Percentiles rank a stretch among this genome's conserved stretches.
Evolutionary conservation across 2,797 vertebrate species (phyloP).

Genomic region (Halcyon badia): DNA sequence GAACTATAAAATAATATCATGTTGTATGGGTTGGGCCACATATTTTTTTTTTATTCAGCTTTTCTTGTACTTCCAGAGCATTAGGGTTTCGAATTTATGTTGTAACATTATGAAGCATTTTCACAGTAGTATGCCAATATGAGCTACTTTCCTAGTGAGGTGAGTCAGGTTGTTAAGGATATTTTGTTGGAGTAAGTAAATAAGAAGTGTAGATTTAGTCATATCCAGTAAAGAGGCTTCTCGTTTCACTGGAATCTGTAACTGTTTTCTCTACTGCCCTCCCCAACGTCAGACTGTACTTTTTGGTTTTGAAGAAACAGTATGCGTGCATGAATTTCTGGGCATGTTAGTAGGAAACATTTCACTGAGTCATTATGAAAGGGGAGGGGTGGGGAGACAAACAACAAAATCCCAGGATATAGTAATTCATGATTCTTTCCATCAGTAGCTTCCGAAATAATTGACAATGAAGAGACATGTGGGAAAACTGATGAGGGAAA

Average conservation of each 20-base stretch:
- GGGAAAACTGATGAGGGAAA: rapidly evolving
- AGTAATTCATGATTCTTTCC: background rate
- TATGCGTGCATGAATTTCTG: background rate
- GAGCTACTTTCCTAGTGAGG: background rate
- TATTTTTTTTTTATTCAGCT: background rate
- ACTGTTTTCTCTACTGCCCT: rapidly evolving
- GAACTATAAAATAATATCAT: background rate
- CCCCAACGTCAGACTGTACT: background rate
- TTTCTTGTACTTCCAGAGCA: background rate
- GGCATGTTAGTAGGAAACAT: background rate
- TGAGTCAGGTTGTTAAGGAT: background rate
- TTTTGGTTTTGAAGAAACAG: background rate
- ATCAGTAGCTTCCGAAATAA: background rate
- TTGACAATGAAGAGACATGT: background rate
- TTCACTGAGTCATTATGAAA: background rate
- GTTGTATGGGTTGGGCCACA: rapidly evolving
- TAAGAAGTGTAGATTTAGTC: background rate
- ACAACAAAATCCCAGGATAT: background rate
- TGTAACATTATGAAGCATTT: background rate
- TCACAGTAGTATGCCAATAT: background rate
- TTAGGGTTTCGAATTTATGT: background rate
- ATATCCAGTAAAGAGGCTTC: background rate
- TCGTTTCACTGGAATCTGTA: background rate
- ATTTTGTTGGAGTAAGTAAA: background rate
- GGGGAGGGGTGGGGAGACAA: background rate